Evolutionary conservation across 92 coral and sea anemone genomes (phyloP), one percentile per base, ranked within the genome.

Genomic region (Anthopleura xanthogrammica): DNA sequence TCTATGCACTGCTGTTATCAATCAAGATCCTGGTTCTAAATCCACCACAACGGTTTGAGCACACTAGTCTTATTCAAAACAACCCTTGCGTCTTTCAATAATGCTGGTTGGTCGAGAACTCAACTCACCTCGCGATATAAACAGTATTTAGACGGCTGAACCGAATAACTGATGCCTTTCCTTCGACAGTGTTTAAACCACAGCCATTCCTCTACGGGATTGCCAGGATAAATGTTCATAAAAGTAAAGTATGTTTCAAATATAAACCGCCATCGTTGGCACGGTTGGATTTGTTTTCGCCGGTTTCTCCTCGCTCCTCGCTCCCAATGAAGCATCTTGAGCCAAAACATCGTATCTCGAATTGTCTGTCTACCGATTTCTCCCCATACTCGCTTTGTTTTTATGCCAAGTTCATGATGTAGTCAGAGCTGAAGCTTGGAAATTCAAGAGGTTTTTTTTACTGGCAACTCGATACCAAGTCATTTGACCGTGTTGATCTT

Each of bases 101-200:
- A 46, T 46, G 41, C 14, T 20, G 60, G 70, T 23, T 62, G 36
- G 9, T 24, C 70, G 70, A 62, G 23, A 62, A 20, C 70, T 62
- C 9, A 62, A 17, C 84, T 84, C 85, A 91, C 94, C 94, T 83
- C 81, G 46, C 94, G 91, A 41, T 81, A 88, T 55, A 91, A 71
- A 36, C 78, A 68, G 41, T 48, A 78, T 77, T 57, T 78, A 6
- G 88, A 41, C 54, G 65, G 83, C 79, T 74, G 83, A 39, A 92
- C 55, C 55, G 66, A 50, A 36, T 83, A 85, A 52, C 71, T 50
- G 41, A 91, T 93, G 64, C 97, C 97, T 87, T 91, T 93, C 77
- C 97, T 88, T 80, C 94, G 93, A 81, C 94, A 91, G 83, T 91
- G 94, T 72, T 93, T 93, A 48, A 89, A 89, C 97, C 97, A 93